A percentile compares a stretch with the other conserved stretches of the same genome.
phyloP scores from a whole-genome alignment of 2,113 vertebrate genomes.

The human region GRCh38 chr1:106375001-106375500 shows the following conservation, averaged over 20 bases:
- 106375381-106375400: neutral
- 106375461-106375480: neutral
- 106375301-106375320: neutral
- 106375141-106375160: neutral
- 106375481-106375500: neutral
- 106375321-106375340: neutral
- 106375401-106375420: neutral
- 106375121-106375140: neutral
- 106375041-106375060: neutral
- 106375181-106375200: too few relatives aligned
- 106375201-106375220: too few relatives aligned
- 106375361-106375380: neutral
- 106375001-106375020: neutral
- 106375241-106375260: too few relatives aligned
- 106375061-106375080: rapidly evolving
- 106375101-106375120: neutral
- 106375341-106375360: neutral
- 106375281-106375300: neutral
- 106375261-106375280: neutral
- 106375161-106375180: neutral
- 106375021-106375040: neutral
- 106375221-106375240: too few relatives aligned
- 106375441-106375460: neutral
- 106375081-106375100: too few relatives aligned
- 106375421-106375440: neutral